Conservation (phyloP, 1,140 invertebrate genomes). For the Nylanderia fulva region DNA sequence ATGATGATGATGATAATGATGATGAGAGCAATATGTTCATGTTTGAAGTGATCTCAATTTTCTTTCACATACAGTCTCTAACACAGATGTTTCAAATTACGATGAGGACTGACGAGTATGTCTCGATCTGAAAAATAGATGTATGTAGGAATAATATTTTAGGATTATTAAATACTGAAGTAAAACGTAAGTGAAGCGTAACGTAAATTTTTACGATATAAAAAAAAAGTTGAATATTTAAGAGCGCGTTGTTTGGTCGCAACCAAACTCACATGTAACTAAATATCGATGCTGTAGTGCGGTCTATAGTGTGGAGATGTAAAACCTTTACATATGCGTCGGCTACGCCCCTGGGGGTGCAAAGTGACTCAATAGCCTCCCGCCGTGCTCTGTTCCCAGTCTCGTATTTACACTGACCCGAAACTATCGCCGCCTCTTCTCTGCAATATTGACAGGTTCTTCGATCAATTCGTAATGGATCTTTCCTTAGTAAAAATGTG, state of each 20-base stretch:
- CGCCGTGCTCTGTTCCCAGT: conserved; percentile 42
- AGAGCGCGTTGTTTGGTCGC: background rate
- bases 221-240: conserved; percentile 1
- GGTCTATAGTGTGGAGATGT: background rate
- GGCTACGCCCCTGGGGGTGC: conserved; percentile 37
- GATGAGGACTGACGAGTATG: background rate
- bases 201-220: background rate
- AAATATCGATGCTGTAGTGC: conserved; percentile 5
- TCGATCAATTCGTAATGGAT: background rate
- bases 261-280: background rate
- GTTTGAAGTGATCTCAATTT: background rate
- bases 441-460: background rate
- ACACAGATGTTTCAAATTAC: background rate
- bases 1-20: background rate
- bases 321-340: conserved; percentile 29
- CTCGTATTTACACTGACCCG: conserved; percentile 51
- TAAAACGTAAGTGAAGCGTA: too few species aligned
- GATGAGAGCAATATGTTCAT: background rate
- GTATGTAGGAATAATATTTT: too few species aligned
- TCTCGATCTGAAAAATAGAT: too few species aligned
- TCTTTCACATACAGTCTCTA: background rate
- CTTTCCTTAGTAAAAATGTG: background rate
- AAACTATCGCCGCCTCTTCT: conserved; percentile 28
- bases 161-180: too few species aligned
- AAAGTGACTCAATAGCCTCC: conserved; percentile 59